Evolutionary conservation across 2,113 vertebrate genomes (phyloP).

Genomic region (Oostethus manadensis): DNA sequence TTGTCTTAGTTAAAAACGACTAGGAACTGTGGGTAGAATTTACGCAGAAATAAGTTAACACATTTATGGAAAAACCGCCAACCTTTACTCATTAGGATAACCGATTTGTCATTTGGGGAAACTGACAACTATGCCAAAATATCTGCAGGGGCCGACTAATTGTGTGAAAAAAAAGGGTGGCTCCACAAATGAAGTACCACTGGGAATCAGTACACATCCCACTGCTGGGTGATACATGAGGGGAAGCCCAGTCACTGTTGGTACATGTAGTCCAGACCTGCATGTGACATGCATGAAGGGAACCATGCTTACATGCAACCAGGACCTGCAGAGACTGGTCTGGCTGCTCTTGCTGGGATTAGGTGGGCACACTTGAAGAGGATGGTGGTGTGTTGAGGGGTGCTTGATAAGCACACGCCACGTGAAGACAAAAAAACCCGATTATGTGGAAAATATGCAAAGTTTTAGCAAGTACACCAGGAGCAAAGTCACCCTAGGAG

Average conservation of each 20-base stretch:
- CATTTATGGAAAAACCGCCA: too few species aligned
- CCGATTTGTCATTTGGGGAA: not conserved
- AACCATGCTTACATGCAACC: not conserved
- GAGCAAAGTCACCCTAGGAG: too few species aligned
- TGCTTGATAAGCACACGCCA: not conserved
- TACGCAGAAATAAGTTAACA: too few species aligned
- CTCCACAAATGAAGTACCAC: constrained; percentile 20
- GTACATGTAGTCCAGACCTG: too few species aligned
- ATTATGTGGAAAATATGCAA: too few species aligned
- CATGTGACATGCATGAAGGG: not conserved
- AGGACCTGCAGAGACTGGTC: not conserved
- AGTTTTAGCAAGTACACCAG: too few species aligned
- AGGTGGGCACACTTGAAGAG: not conserved
- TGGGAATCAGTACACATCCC: constrained; percentile 22
- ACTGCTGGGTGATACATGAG: constrained; percentile 9
- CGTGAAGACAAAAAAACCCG: not conserved
- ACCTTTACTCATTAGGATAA: too few species aligned
- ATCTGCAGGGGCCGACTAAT: not conserved
- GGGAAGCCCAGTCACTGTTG: constrained; percentile 4
- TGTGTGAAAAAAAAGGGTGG: not conserved
- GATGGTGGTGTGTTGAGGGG: not conserved
- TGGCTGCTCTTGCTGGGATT: constrained; percentile 1
- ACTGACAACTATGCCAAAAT: not conserved
- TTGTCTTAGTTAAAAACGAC: too few species aligned
- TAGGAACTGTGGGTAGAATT: too few species aligned